Evolutionary conservation across 2,797 vertebrate genomes (phyloP).

Genomic region (Falco columbarius): DNA sequence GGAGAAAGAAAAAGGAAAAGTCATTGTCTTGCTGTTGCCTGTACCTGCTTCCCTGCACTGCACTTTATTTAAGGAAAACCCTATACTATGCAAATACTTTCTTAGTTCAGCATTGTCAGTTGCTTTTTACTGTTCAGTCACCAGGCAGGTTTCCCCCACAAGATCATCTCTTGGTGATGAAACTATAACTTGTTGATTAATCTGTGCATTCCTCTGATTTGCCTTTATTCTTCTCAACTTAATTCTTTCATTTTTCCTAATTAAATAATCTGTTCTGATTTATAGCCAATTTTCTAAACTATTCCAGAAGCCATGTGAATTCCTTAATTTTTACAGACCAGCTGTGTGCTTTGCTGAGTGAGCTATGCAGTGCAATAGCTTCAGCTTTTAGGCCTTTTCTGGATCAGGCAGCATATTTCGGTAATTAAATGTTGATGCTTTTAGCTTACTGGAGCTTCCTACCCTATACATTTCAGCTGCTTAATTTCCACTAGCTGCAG

Average conservation of each 20-base stretch:
- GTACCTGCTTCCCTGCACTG: neutral
- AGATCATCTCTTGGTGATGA: neutral
- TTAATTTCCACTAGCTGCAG: slow-evolving; percentile 17
- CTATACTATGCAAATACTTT: neutral
- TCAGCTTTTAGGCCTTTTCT: slow-evolving; percentile 25
- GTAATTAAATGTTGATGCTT: slow-evolving; percentile 37
- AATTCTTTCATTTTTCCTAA: slow-evolving; percentile 8
- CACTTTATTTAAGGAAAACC: neutral
- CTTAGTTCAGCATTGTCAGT: neutral
- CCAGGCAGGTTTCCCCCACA: neutral
- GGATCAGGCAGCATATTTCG: slow-evolving; percentile 19
- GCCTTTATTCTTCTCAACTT: neutral
- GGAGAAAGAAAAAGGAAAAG: neutral
- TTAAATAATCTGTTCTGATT: slow-evolving; percentile 27
- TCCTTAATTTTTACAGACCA: neutral
- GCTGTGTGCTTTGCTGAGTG: slow-evolving; percentile 45
- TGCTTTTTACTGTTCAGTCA: neutral
- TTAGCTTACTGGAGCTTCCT: slow-evolving; percentile 22
- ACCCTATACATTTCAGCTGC: slow-evolving; percentile 4
- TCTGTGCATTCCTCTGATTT: neutral
- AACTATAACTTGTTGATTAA: slow-evolving; percentile 7
- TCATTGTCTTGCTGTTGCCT: neutral
- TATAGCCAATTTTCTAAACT: slow-evolving; percentile 21
- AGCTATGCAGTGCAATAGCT: neutral
- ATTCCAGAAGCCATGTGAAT: neutral